phyloP scores from a whole-genome alignment of 1,140 invertebrate genomes.

The Bemisia tabaci region DNA sequence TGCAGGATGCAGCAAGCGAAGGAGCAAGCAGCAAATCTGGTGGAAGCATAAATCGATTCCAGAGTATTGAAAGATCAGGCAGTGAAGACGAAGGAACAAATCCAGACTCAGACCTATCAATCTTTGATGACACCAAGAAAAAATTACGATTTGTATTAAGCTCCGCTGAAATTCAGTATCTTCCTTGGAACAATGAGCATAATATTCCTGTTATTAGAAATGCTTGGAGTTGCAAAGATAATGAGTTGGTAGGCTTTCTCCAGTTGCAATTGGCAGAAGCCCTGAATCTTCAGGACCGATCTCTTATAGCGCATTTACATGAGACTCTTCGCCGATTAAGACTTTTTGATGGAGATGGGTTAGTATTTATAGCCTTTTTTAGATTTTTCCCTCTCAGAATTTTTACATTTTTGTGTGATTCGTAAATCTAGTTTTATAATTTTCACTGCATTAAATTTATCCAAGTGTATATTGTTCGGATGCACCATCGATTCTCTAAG shows the following conservation, averaged over 20 bases:
- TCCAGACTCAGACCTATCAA: constrained; percentile 31
- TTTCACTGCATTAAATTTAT: too few species aligned
- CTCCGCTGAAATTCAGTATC: constrained; percentile 51
- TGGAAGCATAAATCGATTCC: neutral
- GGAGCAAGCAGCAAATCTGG: neutral
- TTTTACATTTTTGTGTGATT: too few species aligned
- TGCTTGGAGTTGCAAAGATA: constrained; percentile 39
- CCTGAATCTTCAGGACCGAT: constrained; percentile 67
- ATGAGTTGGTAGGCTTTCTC: constrained; percentile 54
- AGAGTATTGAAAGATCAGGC: neutral
- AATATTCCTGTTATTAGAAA: constrained; percentile 22
- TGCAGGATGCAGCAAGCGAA: neutral
- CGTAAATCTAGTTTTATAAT: too few species aligned
- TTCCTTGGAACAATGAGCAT: constrained; percentile 10
- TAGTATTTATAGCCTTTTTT: neutral
- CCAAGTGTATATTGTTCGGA: too few species aligned
- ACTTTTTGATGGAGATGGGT: constrained; percentile 14
- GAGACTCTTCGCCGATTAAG: constrained; percentile 60
- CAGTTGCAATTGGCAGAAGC: constrained; percentile 75
- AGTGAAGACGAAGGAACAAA: neutral
- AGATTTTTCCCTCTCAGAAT: too few species aligned
- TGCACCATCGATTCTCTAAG: too few species aligned
- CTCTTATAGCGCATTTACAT: constrained; percentile 70
- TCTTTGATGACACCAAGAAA: constrained; percentile 77
- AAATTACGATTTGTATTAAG: constrained; percentile 85